phyloP scores from a whole-genome alignment of 2,888 invertebrate species.

The Drosophila phalerata region DNA sequence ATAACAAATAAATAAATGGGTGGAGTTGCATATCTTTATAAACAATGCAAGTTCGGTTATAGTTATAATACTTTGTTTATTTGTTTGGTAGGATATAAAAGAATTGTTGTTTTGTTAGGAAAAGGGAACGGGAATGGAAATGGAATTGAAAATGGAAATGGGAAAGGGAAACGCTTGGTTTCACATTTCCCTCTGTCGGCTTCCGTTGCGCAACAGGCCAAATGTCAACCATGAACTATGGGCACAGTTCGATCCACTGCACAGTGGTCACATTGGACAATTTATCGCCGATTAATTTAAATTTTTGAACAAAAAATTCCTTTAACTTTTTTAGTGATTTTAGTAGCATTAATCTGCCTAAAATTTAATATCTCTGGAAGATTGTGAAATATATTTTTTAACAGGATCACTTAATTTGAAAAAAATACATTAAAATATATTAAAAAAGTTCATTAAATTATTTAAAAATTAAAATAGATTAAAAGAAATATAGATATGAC shows the following conservation, averaged over 20 bases:
- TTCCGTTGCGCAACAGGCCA: constrained; percentile 64
- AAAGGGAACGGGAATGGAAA: constrained; percentile 39
- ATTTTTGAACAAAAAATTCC: too few species aligned
- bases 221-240: constrained; percentile 25
- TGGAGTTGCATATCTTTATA: constrained; percentile 57
- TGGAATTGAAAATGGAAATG: not conserved
- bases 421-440: too few species aligned
- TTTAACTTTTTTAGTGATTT: too few species aligned
- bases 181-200: constrained; percentile 74
- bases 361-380: too few species aligned
- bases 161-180: constrained; percentile 75
- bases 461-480: too few species aligned
- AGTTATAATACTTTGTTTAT: constrained; percentile 43
- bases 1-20: constrained; percentile 36
- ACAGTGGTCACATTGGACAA: not conserved
- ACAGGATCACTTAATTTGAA: too few species aligned
- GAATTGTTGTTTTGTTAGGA: constrained; percentile 22
- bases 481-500: too few species aligned
- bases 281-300: too few species aligned
- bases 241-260: constrained; percentile 30
- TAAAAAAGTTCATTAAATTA: too few species aligned
- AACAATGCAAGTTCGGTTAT: constrained; percentile 21
- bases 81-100: constrained; percentile 23
- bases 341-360: too few species aligned
- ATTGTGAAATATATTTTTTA: too few species aligned